Conservation (phyloP, 1,140 invertebrate species). For the Polyergus mexicanus region DNA sequence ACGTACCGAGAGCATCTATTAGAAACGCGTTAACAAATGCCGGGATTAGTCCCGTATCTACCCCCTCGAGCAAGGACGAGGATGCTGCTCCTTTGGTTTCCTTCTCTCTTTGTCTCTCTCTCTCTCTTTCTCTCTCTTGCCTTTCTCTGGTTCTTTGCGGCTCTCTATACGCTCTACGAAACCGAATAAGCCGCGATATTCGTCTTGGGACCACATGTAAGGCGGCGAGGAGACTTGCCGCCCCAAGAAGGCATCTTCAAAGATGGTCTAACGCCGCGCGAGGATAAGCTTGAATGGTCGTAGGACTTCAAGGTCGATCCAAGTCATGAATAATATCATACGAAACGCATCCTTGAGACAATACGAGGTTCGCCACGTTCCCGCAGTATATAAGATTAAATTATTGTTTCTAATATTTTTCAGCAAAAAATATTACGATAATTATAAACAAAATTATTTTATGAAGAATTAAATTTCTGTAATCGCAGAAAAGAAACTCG, state of each 20-base stretch:
- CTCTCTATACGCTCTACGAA: conserved; percentile 30
- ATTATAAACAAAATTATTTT: not conserved
- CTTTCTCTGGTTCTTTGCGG: conserved; percentile 25
- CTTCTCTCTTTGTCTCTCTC: conserved; percentile 7
- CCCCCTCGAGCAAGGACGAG: conserved; percentile 25
- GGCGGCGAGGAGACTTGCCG: conserved; percentile 67
- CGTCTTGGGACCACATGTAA: conserved; percentile 66
- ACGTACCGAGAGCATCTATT: conserved; percentile 69
- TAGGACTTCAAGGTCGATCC: conserved; percentile 31
- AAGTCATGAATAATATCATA: conserved; percentile 43
- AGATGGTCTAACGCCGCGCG: conserved; percentile 29
- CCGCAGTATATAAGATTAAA: not conserved
- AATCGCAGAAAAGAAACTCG: not conserved
- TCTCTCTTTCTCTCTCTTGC: not conserved
- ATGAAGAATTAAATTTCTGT: not conserved
- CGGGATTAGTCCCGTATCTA: conserved; percentile 70
- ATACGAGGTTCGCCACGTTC: not conserved
- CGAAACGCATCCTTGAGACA: not conserved
- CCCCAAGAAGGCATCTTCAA: conserved; percentile 42
- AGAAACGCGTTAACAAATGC: conserved; percentile 80
- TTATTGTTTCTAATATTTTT: not conserved
- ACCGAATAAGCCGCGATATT: conserved; percentile 72
- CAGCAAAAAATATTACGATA: not conserved
- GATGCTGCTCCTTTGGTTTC: conserved; percentile 44
- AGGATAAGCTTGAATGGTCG: conserved; percentile 32